Evolutionary conservation across 2,888 invertebrate genomes (phyloP).

Genomic region (Acronicta psi): DNA sequence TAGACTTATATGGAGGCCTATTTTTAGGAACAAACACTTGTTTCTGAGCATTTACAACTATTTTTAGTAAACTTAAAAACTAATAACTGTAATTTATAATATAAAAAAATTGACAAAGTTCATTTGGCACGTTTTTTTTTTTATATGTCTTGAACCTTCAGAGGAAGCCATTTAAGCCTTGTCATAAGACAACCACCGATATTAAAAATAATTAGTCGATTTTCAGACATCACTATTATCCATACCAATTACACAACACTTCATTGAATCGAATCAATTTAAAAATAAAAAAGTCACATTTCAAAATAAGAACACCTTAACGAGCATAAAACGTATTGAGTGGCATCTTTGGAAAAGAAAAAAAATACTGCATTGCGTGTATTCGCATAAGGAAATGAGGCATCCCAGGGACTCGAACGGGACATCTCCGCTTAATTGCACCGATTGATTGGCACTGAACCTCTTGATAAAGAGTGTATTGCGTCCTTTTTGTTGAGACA

Average conservation of each 20-base stretch:
- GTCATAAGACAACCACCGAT: too few relatives aligned
- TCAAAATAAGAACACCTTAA: conserved; percentile 26
- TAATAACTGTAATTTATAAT: too few relatives aligned
- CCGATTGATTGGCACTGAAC: conserved; percentile 62
- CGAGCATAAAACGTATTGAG: conserved; percentile 33
- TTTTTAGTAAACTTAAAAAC: too few relatives aligned
- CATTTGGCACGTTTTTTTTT: too few relatives aligned
- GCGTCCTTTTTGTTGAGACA: conserved; percentile 41
- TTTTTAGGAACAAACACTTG: background rate
- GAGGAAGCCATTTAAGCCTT: too few relatives aligned
- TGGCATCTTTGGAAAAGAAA: conserved; percentile 30
- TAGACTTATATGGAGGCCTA: background rate
- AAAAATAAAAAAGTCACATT: conserved; percentile 21
- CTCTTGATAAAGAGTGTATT: conserved; percentile 50
- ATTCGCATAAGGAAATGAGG: conserved; percentile 60
- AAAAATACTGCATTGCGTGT: conserved; percentile 43
- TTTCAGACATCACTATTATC: conserved; percentile 20
- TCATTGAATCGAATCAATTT: conserved; percentile 2
- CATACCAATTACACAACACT: conserved; percentile 5
- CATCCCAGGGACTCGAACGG: conserved; percentile 55
- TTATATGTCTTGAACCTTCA: too few relatives aligned
- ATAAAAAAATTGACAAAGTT: too few relatives aligned
- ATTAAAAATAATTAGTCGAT: background rate
- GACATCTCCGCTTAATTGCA: conserved; percentile 61
- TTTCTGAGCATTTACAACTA: background rate